Percentiles rank a stretch among this genome's conserved stretches.
phyloP scores from a whole-genome alignment of 2,113 vertebrate species.

The Melanerpes aurifrons region DNA sequence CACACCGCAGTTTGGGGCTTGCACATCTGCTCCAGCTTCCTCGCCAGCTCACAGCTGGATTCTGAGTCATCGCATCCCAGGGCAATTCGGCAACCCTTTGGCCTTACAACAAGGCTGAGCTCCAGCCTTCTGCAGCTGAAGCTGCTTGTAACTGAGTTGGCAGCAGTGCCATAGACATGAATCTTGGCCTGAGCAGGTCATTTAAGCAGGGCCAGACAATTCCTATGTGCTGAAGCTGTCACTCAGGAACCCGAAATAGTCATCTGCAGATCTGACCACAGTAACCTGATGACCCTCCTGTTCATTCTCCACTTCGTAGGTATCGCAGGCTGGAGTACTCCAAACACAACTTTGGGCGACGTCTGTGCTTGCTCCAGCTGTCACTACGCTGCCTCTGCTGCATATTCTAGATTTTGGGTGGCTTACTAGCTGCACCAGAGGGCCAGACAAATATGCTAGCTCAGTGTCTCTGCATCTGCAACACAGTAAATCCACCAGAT shows the following conservation, averaged over 20 bases:
- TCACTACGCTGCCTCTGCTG: background rate
- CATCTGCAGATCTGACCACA: background rate
- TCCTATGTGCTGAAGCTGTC: background rate
- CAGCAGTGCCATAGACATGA: background rate
- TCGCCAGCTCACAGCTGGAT: constrained; percentile 30
- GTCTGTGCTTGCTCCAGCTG: background rate
- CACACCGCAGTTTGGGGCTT: background rate
- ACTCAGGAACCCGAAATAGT: background rate
- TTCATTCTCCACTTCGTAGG: background rate
- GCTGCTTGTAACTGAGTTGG: background rate
- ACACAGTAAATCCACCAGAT: background rate
- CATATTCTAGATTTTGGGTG: background rate
- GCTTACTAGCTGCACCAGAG: background rate
- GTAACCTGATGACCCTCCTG: background rate
- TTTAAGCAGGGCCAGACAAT: background rate
- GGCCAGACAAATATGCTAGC: background rate
- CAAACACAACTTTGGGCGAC: background rate
- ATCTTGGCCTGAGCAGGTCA: background rate
- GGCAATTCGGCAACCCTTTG: background rate
- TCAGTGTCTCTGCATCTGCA: background rate
- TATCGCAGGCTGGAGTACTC: background rate
- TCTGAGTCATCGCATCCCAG: background rate
- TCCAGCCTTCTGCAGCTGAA: constrained; percentile 12
- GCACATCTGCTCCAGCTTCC: background rate
- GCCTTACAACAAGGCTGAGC: background rate